Evolutionary conservation across 2,888 invertebrate genomes (phyloP).

Genomic region (Leptinotarsa haldemani): DNA sequence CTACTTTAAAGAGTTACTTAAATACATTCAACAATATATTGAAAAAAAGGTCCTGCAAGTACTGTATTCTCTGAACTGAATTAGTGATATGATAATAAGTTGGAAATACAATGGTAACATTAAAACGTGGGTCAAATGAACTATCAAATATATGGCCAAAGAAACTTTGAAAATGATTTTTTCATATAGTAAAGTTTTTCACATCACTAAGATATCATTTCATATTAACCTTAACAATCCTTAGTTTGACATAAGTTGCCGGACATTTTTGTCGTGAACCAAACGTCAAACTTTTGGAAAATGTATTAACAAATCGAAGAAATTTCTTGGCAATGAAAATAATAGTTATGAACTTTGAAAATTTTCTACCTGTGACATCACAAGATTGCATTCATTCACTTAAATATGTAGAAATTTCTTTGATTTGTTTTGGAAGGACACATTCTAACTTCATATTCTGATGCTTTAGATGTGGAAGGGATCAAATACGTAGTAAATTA

Average conservation of each 20-base stretch:
- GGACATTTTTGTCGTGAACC: neutral
- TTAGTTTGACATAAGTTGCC: neutral
- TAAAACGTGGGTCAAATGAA: neutral
- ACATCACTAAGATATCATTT: conserved; percentile 17
- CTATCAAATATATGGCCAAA: neutral
- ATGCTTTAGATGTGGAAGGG: conserved; percentile 87
- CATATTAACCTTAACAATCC: conserved; percentile 15
- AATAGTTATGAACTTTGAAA: neutral
- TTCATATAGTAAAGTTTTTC: neutral
- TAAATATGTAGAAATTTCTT: conserved; percentile 27
- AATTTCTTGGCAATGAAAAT: neutral
- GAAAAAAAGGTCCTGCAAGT: neutral
- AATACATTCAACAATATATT: no score
- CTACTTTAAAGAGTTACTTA: no score
- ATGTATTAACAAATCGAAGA: conserved; percentile 20
- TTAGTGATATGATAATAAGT: conserved; percentile 5
- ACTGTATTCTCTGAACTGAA: neutral
- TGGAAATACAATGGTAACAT: no score
- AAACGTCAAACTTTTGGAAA: neutral
- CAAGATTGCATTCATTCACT: neutral
- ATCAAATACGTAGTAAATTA: conserved; percentile 97
- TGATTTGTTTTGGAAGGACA: conserved; percentile 22
- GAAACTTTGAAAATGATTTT: neutral
- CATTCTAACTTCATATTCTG: conserved; percentile 31
- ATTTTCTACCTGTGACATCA: accelerated